Evolutionary conservation across 2,888 invertebrate genomes (phyloP).

Genomic region (Drosophila prostipennis): DNA sequence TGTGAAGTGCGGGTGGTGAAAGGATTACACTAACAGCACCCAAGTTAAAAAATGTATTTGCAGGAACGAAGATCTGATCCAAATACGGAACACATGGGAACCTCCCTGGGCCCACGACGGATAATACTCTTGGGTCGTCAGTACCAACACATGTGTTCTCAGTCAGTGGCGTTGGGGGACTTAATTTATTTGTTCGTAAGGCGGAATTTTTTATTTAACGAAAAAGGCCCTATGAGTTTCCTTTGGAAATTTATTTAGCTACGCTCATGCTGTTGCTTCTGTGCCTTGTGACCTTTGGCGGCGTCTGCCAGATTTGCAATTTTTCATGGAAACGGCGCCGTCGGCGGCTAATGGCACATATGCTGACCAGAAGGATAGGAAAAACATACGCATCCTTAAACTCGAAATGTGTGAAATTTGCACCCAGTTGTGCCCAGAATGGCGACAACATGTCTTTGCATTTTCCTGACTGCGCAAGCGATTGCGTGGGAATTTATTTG

Average conservation of each 20-base stretch:
- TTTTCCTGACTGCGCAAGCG: constrained; percentile 1
- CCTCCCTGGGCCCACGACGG: background rate
- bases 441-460: constrained; percentile 36
- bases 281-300: constrained; percentile 59
- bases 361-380: constrained; percentile 65
- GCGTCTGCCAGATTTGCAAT: constrained; percentile 74
- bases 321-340: constrained; percentile 73
- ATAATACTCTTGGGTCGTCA: constrained; percentile 3
- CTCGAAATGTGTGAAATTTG: constrained; percentile 56
- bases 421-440: constrained; percentile 19
- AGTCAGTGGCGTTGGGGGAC: background rate
- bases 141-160: constrained; percentile 20
- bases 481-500: constrained; percentile 59
- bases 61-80: constrained; percentile 6
- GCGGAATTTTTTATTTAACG: background rate
- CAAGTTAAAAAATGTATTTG: constrained; percentile 23
- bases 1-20: background rate
- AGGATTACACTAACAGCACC: constrained; percentile 1
- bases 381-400: constrained; percentile 41
- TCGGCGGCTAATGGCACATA: constrained; percentile 55
- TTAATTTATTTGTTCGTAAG: background rate
- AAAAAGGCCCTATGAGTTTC: background rate
- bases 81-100: constrained; percentile 29
- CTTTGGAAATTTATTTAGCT: background rate
- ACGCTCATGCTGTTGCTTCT: background rate